Evolutionary conservation across 1,140 invertebrate genomes (phyloP).

Genomic region (Cydia fagiglandana): DNA sequence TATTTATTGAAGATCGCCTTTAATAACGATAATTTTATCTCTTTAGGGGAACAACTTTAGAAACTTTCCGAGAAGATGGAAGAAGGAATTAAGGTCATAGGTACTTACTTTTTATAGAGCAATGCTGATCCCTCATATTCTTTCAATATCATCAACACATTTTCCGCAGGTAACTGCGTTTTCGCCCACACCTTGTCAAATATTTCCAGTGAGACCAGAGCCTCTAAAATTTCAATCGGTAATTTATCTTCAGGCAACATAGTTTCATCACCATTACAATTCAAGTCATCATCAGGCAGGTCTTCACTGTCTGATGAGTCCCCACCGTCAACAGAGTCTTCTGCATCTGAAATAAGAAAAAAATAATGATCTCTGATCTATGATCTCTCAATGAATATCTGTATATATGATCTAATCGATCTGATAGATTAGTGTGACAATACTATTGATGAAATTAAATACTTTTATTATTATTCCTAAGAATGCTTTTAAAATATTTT

Average conservation of each 20-base stretch:
- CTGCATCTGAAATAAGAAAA: constrained; percentile 59
- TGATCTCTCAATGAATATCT: no score
- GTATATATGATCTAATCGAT: no score
- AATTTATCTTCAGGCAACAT: constrained; percentile 69
- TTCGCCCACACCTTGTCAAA: constrained; percentile 80
- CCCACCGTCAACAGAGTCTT: constrained; percentile 77
- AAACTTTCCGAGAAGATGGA: no score
- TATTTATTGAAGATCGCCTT: no score
- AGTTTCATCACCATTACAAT: constrained; percentile 52
- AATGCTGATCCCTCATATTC: constrained; percentile 73
- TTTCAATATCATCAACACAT: constrained; percentile 76
- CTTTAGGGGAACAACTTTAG: no score
- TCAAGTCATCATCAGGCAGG: constrained; percentile 65
- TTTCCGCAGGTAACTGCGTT: constrained; percentile 74
- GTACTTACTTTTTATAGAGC: constrained; percentile 73
- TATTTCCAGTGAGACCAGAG: constrained; percentile 77
- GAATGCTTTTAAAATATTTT: no score
- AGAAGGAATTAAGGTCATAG: constrained; percentile 18
- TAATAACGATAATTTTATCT: no score
- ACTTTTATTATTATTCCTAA: no score
- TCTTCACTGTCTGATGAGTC: constrained; percentile 74
- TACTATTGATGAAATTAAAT: no score
- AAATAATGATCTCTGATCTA: constrained; percentile 26
- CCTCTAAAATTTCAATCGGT: constrained; percentile 76
- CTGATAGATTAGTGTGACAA: no score